Base-by-base conservation (phyloP, 2,888 invertebrate species). In the Lissocephala sabroskyi region DNA sequence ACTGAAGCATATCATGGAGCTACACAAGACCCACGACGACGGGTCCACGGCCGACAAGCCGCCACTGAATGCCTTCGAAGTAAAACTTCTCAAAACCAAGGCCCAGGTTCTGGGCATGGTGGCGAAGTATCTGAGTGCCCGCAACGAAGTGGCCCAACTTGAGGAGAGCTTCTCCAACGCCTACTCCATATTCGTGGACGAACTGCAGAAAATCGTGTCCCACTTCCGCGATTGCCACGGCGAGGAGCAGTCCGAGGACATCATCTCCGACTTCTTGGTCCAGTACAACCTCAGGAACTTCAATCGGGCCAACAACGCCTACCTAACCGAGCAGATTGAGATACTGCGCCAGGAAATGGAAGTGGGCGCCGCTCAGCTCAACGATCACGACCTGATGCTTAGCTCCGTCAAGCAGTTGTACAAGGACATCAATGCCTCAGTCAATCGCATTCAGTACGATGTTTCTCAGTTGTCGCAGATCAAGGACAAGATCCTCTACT, bases 401-500 rank as follows among this genome's bases (percentile, higher is more conserved):
- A 73, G 74, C 13, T 79, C 82, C 2, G 65, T 83, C 1, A 81
- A 81, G 40, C 71, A 82, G 47, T 73, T 81, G 13, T 83, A 84
- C 35, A 49, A 48, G 4, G 81, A 83, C 19, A 81, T 81, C 1
- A 79, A 76, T 23, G 43, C 62, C 2, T 73, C 79, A 0, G 62
- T 84, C 2, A 80, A 82, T 59, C 80, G 80, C 43, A 71, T 82
- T 29, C 81, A 82, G 37, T 73, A 81, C 30, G 83, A 84, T 37
- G 75, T 82, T 61, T 45, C 73, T 48, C 82, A 82, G 50, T 45
- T 84, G 11, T 65, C 76, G 17, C 79, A 83, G 62, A 81, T 83
- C 26, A 84, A 82, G 46, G 82, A 83, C 11, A 84, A 84, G 58
- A 84, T 84, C n/a, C 49, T 81, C 7, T 82, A 79, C 46, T 79